A percentile compares a stretch with the other conserved stretches of the same genome.
Conservation (phyloP, 2,888 invertebrate genomes). For the Stenolophus ochropezus region DNA sequence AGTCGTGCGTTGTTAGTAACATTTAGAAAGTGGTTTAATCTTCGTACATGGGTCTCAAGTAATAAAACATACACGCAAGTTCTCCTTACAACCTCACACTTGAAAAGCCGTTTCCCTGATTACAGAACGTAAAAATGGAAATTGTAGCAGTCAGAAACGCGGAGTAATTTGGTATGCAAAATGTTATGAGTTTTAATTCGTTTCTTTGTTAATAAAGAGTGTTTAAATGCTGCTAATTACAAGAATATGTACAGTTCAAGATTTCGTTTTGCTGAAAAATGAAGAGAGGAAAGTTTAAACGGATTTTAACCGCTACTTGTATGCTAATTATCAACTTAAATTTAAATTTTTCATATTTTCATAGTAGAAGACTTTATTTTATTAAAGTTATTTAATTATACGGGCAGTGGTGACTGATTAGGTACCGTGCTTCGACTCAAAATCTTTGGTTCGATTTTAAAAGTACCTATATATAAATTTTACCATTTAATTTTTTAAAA, state of each 20-base stretch:
- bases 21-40: constrained; percentile 48
- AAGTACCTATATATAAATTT: too few relatives aligned
- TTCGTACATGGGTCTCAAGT: not conserved
- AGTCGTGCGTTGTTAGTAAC: constrained; percentile 36
- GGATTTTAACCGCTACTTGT: not conserved
- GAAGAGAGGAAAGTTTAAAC: not conserved
- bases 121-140: not conserved
- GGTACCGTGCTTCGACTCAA: too few relatives aligned
- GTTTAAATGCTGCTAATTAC: not conserved
- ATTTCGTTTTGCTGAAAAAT: not conserved
- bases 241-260: not conserved
- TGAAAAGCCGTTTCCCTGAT: not conserved
- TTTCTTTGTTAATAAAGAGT: not conserved
- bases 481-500: too few relatives aligned
- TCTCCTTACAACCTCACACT: not conserved
- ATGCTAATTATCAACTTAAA: not conserved
- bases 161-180: not conserved
- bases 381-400: not conserved
- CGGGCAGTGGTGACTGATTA: too few relatives aligned
- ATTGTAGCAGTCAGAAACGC: not conserved
- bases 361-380: not conserved
- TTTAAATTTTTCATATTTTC: not conserved
- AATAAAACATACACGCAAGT: not conserved
- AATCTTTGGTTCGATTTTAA: too few relatives aligned
- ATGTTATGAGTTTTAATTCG: not conserved